Conservation (phyloP, 2,888 invertebrate species). For the Calephelis perditalis region DNA sequence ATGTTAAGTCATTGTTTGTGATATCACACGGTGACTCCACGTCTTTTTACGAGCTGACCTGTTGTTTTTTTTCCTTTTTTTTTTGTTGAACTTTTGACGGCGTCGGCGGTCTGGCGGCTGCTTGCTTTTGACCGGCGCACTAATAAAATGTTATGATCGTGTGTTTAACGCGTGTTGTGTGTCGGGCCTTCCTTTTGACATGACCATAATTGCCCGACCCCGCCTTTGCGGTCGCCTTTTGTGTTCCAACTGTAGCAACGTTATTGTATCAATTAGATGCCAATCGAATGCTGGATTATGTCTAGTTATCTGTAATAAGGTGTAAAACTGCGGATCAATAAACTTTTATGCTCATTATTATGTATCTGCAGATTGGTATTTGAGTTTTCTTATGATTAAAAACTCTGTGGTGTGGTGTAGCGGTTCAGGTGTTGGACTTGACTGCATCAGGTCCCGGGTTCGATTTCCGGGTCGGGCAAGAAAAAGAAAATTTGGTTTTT, state of each 20-base stretch:
- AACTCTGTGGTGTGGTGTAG: too few relatives aligned
- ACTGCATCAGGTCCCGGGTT: too few relatives aligned
- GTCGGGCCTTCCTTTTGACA: conserved; percentile 76
- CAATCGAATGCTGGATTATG: conserved; percentile 57
- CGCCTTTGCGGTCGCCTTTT: conserved; percentile 71
- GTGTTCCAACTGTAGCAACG: conserved; percentile 66
- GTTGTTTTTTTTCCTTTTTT: conserved; percentile 65
- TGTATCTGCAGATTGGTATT: neutral
- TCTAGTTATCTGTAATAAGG: conserved; percentile 48
- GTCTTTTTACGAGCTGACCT: conserved; percentile 72
- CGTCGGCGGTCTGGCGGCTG: conserved; percentile 67
- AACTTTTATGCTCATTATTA: conserved; percentile 3
- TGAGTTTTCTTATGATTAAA: too few relatives aligned
- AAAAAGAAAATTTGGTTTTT: too few relatives aligned
- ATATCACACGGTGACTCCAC: conserved; percentile 55
- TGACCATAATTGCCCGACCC: conserved; percentile 69
- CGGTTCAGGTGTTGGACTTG: too few relatives aligned
- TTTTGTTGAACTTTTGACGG: conserved; percentile 69
- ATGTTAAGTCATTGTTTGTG: conserved; percentile 7
- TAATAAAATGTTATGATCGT: conserved; percentile 78
- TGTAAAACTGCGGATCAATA: conserved; percentile 7
- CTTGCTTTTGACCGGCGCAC: conserved; percentile 75
- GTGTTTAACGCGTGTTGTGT: conserved; percentile 76
- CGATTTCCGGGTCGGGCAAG: too few relatives aligned
- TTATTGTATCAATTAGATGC: conserved; percentile 71